Percentiles rank a stretch among this genome's conserved stretches.
Conservation (phyloP, 2,888 invertebrate species). For the Oegoconia quadripuncta region DNA sequence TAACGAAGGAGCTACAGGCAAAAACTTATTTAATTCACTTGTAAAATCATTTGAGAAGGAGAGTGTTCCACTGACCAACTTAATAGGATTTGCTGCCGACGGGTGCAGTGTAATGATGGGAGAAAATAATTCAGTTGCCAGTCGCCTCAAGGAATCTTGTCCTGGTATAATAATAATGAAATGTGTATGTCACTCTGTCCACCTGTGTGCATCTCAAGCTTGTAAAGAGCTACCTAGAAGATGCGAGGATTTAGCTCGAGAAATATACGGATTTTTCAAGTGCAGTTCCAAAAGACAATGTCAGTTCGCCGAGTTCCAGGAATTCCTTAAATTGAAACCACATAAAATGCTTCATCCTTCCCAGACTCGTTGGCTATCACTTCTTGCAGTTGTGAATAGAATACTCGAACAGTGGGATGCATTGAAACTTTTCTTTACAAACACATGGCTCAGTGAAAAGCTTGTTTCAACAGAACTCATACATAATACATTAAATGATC, state of each 20-base stretch:
- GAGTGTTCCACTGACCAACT: conserved; percentile 24
- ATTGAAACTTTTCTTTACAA: conserved; percentile 12
- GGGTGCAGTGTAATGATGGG: conserved; percentile 27
- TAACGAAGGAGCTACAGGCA: too few relatives aligned
- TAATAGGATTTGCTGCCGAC: conserved; percentile 27
- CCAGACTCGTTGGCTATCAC: conserved; percentile 23
- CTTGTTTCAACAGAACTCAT: conserved; percentile 9
- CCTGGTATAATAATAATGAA: conserved; percentile 22
- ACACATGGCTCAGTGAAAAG: neutral
- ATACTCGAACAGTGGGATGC: conserved; percentile 18
- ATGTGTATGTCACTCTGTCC: conserved; percentile 26
- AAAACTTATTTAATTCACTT: too few relatives aligned
- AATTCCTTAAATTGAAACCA: conserved; percentile 28
- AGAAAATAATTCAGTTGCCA: conserved; percentile 24
- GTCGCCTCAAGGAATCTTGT: conserved; percentile 13
- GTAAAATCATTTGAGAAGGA: conserved; percentile 25
- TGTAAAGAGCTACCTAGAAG: too few relatives aligned
- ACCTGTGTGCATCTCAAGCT: too few relatives aligned
- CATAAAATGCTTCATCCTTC: conserved; percentile 20
- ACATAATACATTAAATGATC: conserved; percentile 13
- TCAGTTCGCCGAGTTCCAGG: conserved; percentile 15
- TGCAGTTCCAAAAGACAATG: too few relatives aligned
- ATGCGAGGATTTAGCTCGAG: conserved; percentile 15
- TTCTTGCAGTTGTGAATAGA: conserved; percentile 11
- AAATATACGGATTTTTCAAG: conserved; percentile 16